Evolutionary conservation across 2,888 invertebrate species (phyloP), one percentile per base, ranked within the genome.

Genomic region (Drosophila meridiana): DNA sequence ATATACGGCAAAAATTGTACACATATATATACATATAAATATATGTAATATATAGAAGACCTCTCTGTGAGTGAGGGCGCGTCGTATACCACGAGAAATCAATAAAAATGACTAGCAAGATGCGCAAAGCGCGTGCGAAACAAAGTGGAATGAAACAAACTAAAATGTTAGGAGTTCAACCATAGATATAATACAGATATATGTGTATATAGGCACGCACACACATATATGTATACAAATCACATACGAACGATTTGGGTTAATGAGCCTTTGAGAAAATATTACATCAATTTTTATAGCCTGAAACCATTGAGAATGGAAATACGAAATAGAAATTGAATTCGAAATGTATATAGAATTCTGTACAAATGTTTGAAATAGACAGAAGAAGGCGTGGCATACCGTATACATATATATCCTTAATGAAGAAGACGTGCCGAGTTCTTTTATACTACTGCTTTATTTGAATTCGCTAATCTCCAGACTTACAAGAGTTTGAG

Each of bases 171-270:
- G n/a, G 20, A 9, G 14, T 2, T 2, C 14, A 38, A 28, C 11
- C 20, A 42, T 42, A 66, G 42, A 59, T 65, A 50, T 13, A 11
- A 11, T 11, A 32, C 20, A 34, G 20, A 52, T 52, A 34, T 20
- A 20, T 20, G 5, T 34, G 7, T 14, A 48, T 7, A 48, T 30
- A 30, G 28, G 11, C 8, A 43, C 9, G n/a, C 42, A 14, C 42
- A 42, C n/a, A 42, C 28, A 48, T 30, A 48, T 43, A 9, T 47
- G 45, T 36, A 45, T 20, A 61, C 53, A 52, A 40, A 45, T 13
- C 32, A 20, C 36, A 52, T 38, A 59, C 67, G 78, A 88, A 59
- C 67, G 78, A 88, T 86, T 86, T 77, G 53, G 88, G 88, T 79
- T 86, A 86, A 88, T 84, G 78, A 76, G 73, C 57, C 45, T 71